Base-by-base conservation (phyloP, 2,113 vertebrate species). In the Chrysemys picta region DNA sequence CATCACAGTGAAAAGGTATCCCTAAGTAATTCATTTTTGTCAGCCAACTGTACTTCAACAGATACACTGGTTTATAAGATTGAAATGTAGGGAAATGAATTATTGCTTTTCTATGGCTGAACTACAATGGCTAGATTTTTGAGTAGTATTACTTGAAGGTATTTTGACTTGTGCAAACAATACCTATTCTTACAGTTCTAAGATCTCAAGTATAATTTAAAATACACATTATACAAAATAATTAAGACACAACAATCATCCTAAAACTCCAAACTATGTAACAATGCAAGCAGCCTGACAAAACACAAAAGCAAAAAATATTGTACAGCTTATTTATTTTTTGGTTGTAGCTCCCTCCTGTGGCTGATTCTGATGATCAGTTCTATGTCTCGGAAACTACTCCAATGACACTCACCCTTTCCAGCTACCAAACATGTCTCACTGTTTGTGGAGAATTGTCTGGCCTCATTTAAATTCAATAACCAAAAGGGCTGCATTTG, bases 311-410 rank as follows among this genome's bases (percentile, higher is more conserved):
- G 5, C 45, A 3, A 3, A 1, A 38, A 14, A 10, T 4, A 12
- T 1, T 16, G 3, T 27, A 49, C 76, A 27, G 5, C 1, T 45
- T 13, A n/a, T 62, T 84, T 59, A 49, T 35, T 7, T 11, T 42
- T 62, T 59, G 82, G 27, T 4, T 89, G 47, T 84, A 93, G 94
- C 88, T 54, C 88, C 92, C 88, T 42, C 86, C 62, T 9, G 76
- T 29, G 84, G 86, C 69, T 54, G 42, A 6, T 50, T n/a, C 49
- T 50, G 79, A 35, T 45, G 4, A 5, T n/a, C 9, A 35, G 49
- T 53, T 7, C 5, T 59, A 50, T 9, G 4, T 80, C 31, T 49
- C 16, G 1, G 16, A 53, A 12, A 24, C 49, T 35, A 10, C 8
- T 79, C 76, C 27, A 19, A 8, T 31, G 14, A 10, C 29, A 50